Percentiles rank a stretch among this genome's conserved stretches.
Evolutionary conservation across 2,113 vertebrate genomes (phyloP).

Genomic region (Megaleporinus macrocephalus): DNA sequence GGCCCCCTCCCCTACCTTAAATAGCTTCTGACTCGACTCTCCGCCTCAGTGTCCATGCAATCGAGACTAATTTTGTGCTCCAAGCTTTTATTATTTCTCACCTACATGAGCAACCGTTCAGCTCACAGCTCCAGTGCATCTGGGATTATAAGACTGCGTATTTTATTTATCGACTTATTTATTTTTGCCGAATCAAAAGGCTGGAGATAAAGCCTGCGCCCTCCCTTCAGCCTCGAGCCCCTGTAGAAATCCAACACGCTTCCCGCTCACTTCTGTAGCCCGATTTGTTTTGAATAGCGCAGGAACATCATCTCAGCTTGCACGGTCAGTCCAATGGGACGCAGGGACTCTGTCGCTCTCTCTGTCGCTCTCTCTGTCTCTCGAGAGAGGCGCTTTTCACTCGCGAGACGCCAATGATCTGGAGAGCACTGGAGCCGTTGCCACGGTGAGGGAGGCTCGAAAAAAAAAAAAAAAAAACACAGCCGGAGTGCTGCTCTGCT

Average conservation of each 20-base stretch:
- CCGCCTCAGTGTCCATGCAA: no score
- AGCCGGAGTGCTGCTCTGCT: slow-evolving; percentile 25
- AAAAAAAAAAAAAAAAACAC: slow-evolving; percentile 30
- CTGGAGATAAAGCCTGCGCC: background rate
- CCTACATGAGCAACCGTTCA: no score
- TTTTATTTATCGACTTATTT: no score
- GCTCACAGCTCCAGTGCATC: no score
- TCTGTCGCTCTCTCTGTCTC: background rate
- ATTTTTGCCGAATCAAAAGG: no score
- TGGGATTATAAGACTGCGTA: no score
- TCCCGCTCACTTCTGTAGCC: background rate
- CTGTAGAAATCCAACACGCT: background rate
- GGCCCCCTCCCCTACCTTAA: no score
- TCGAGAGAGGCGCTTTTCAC: slow-evolving; percentile 4
- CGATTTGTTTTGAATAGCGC: background rate
- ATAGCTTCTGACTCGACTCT: no score
- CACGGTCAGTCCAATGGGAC: background rate
- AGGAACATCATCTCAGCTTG: background rate
- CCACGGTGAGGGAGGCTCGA: slow-evolving; percentile 5
- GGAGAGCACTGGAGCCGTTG: slow-evolving; percentile 19
- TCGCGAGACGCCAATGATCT: slow-evolving; percentile 38
- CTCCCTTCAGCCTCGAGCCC: background rate
- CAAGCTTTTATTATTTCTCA: no score
- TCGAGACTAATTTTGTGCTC: no score
- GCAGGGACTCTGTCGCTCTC: background rate